Base-by-base conservation (phyloP, 2,888 invertebrate species). In the Latrodectus elegans region DNA sequence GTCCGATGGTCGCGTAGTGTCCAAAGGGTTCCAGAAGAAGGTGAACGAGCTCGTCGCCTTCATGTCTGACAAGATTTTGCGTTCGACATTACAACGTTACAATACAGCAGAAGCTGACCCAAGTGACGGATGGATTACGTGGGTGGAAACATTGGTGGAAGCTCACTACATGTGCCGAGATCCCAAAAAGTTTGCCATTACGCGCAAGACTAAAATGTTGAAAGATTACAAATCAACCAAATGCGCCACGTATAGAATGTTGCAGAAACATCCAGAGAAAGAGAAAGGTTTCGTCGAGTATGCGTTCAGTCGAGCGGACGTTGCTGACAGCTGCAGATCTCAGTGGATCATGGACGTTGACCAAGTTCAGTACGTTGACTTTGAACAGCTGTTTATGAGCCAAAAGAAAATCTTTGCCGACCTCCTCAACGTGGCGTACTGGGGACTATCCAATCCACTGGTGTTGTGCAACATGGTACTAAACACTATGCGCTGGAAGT, bases 331-430 rank as follows among this genome's bases (percentile, higher is more conserved):
- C 14, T 67, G 75, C 10, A 55, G 17, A 0, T 12, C 12, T 11
- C 52, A 55, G 9, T 82, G 82, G 70, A 49, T 82, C 12, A 68
- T 82, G 75, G 67, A 74, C 17, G 74, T 49, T 1, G 51, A 74
- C 12, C 68, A 82, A 11, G 74, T 68, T n/a, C 26, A 74, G 17
- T 67, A 65, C 65, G 67, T 73, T 2, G 74, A 81, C 26, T 81
- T 22, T n/a, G 81, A 81, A 22, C 67, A 82, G 17, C 67, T 82
- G 17, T 70, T 82, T 22, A 75, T 67, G 8, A 68, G 70, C n/a
- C 82, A 82, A 75, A 82, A 82, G 60, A 82, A 82, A 70, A 68
- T 68, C 9, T 82, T 76, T 76, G 75, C 60, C 22, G 3, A 15
- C 22, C 17, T 82, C 17, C 55, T 82, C 1, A 82, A 82, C 17